Evolutionary conservation across 2,113 vertebrate species (phyloP).

Genomic region (Myxocyprinus asiaticus): DNA sequence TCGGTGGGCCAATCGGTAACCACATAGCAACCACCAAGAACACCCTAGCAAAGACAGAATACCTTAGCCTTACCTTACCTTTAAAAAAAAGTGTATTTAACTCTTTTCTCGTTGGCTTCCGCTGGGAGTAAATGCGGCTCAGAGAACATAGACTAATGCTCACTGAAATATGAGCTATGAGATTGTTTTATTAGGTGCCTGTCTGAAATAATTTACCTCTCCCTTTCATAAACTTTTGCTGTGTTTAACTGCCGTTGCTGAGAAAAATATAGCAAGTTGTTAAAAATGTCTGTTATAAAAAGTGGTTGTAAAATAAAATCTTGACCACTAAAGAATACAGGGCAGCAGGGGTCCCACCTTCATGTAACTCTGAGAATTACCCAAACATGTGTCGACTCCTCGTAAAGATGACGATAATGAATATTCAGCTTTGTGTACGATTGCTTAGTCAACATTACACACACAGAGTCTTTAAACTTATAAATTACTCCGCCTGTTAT

Average conservation of each 20-base stretch:
- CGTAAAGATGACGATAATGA: too few relatives aligned
- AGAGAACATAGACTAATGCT: neutral
- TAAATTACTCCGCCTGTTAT: too few relatives aligned
- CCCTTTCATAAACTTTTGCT: slow-evolving; percentile 27
- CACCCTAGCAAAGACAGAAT: too few relatives aligned
- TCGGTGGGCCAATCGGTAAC: too few relatives aligned
- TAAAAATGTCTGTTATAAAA: slow-evolving; percentile 32
- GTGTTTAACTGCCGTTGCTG: neutral
- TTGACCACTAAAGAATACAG: slow-evolving; percentile 5
- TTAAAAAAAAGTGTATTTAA: too few relatives aligned
- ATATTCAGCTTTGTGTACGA: too few relatives aligned
- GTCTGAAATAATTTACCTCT: slow-evolving; percentile 31
- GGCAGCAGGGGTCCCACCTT: neutral
- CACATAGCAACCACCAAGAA: too few relatives aligned
- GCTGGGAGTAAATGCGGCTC: neutral
- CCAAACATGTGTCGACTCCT: too few relatives aligned
- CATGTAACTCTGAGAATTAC: neutral
- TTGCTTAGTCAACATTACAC: too few relatives aligned
- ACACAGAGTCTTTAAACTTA: too few relatives aligned
- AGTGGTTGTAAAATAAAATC: slow-evolving; percentile 27
- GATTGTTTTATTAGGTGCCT: slow-evolving; percentile 32
- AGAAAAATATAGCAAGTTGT: slow-evolving; percentile 38
- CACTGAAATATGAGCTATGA: slow-evolving; percentile 27
- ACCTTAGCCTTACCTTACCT: too few relatives aligned
- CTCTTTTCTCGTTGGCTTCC: too few relatives aligned